These are phyloP conservation scores for Drosophila ustulata DNA, from an alignment of 2,888 invertebrate genomes.

Conservation along the genomic window DNA sequence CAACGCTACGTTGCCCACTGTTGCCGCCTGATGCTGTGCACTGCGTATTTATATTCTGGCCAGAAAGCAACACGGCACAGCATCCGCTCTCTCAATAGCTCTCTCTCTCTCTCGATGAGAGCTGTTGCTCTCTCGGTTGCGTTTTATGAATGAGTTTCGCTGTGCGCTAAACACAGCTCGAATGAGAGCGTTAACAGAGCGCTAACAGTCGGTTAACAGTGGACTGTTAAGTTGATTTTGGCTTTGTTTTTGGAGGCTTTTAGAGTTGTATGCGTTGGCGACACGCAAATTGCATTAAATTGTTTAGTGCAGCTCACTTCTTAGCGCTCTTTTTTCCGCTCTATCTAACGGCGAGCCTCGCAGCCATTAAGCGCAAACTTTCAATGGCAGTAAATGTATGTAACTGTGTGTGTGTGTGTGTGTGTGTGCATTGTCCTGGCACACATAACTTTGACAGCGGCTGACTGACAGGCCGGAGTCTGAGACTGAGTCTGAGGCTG, in stretches of 20 bases:
- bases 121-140: constrained; percentile 10
- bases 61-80: constrained; percentile 35
- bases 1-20: constrained; percentile 66
- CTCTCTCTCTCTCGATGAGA: constrained; percentile 5
- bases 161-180: constrained; percentile 20
- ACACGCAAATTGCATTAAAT: constrained; percentile 66
- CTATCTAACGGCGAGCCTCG: constrained; percentile 49
- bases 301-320: constrained; percentile 52
- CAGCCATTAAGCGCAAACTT: constrained; percentile 4
- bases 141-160: constrained; percentile 67
- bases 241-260: background rate
- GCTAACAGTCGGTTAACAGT: constrained; percentile 20
- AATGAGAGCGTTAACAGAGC: background rate
- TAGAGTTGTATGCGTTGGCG: constrained; percentile 4
- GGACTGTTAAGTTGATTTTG: constrained; percentile 11
- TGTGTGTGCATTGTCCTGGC: constrained; percentile 49
- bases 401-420: constrained; percentile 17
- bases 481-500: constrained; percentile 25
- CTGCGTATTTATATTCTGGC: constrained; percentile 61
- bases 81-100: constrained; percentile 24
- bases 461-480: constrained; percentile 66
- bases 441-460: constrained; percentile 42
- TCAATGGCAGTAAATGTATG: background rate
- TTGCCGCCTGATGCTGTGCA: constrained; percentile 63
- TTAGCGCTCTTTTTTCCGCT: constrained; percentile 33